Base-by-base conservation (phyloP, 1,140 invertebrate species). In the Caerostris darwini region DNA sequence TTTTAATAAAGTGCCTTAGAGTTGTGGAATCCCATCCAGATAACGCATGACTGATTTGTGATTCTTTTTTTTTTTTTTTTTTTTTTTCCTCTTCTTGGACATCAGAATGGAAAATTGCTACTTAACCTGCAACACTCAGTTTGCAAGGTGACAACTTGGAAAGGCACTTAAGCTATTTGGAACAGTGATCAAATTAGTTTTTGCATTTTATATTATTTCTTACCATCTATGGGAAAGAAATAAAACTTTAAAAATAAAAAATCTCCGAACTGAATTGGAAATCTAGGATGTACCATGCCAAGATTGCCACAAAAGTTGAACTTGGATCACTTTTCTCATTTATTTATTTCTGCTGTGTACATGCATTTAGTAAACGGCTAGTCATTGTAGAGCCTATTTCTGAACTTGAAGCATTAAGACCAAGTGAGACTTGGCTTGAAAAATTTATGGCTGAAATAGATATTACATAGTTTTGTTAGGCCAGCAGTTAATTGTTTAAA, bases 1-100 rank as follows among this genome's bases (percentile, higher is more conserved):
- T 56, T 83, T 58, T 50, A n/a, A 64, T 14, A 12, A 67, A 94
- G 93, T 94, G 87, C 87, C 93, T 94, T 94, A 85, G 71, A 94
- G 93, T 59, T n/a, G 8, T 14, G 10, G 17, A 82, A 54, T 82
- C 61, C 17, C 56, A 50, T 93, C 67, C 69, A 81, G 61, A 17
- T 77, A 3, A 34, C 50, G 71, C 50, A 82, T 58, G 89, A 56
- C 77, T 19, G 34, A 82, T 58, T 92, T 90, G 89, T 81, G 89
- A 83, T 90, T 77, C 12, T 53, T 34, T 19, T 53, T 12, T 77
- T 57, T 77, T 34, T 19, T 53, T 12, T 77, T 57, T 77, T 19
- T 53, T 12, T 77, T 57, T 77, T 34, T 77, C 71, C 71, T 77
- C 14, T 14, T 64, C 53, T 50, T 58, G 10, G 54, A 3, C 82